phyloP scores from a whole-genome alignment of 2,888 invertebrate genomes.

The Morpho deidamia region DNA sequence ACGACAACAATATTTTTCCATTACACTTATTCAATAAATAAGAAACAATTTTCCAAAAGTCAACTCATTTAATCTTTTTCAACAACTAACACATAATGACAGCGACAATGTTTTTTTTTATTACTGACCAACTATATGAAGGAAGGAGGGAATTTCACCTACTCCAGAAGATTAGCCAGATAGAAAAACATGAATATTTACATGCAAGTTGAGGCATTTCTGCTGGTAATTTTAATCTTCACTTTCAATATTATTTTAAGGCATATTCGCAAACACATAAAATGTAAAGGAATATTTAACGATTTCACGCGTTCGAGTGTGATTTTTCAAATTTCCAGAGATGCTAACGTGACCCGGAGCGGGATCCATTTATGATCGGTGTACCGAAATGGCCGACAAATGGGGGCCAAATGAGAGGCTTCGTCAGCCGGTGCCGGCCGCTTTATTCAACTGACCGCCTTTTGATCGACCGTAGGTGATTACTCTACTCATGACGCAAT shows the following conservation, averaged over 20 bases:
- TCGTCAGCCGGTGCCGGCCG: constrained; percentile 64
- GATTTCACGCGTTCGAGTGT: constrained; percentile 70
- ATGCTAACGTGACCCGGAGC: constrained; percentile 73
- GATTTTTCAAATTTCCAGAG: constrained; percentile 74
- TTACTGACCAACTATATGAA: no score
- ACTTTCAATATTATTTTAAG: neutral
- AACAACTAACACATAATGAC: no score
- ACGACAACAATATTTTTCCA: no score
- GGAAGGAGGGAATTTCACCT: no score
- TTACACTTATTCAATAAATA: no score
- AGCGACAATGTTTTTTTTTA: no score
- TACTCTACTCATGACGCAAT: neutral
- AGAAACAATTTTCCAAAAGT: no score
- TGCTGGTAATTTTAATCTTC: neutral
- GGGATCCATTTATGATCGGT: constrained; percentile 76
- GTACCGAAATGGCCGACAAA: constrained; percentile 78
- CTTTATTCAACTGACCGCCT: constrained; percentile 53
- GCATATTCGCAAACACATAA: constrained; percentile 3
- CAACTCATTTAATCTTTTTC: no score
- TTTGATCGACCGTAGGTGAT: constrained; percentile 33
- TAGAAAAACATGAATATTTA: no score
- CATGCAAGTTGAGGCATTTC: no score
- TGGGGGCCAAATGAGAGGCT: constrained; percentile 78
- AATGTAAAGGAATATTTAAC: constrained; percentile 32
- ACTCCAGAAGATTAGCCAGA: no score